phyloP scores from a whole-genome alignment of 1,140 invertebrate species.

The Trinorchestia longiramus region DNA sequence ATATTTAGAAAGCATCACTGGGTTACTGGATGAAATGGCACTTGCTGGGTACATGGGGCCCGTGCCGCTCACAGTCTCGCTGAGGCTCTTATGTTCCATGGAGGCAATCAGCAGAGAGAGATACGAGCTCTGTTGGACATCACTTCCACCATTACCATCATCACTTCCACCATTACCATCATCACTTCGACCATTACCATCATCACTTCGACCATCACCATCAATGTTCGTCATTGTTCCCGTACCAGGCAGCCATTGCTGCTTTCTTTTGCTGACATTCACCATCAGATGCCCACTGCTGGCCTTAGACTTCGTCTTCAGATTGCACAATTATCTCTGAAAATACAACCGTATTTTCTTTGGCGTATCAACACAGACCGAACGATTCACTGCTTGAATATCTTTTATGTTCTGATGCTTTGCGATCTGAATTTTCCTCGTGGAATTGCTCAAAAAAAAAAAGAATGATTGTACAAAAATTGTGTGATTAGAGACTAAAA shows the following conservation, averaged over 20 bases:
- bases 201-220: not conserved
- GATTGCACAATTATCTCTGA: not conserved
- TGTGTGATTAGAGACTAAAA: not conserved
- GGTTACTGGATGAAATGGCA: not conserved
- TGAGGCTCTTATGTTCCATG: not conserved
- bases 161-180: not conserved
- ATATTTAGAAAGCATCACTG: not conserved
- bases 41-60: not conserved
- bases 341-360: not conserved
- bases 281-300: not conserved
- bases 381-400: not conserved
- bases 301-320: not conserved
- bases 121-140: not conserved
- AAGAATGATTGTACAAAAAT: not conserved
- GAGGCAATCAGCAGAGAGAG: conserved; percentile 6
- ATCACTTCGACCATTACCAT: not conserved
- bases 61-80: not conserved
- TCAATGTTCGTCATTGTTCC: not conserved
- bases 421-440: not conserved
- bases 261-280: conserved; percentile 13
- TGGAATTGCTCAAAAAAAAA: not conserved
- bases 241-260: not conserved
- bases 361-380: not conserved
- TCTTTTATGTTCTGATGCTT: not conserved
- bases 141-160: not conserved